Percentiles rank a stretch among this genome's conserved stretches.
Conservation (phyloP, 2,888 invertebrate species). For the Phanerotoma sp. region DNA sequence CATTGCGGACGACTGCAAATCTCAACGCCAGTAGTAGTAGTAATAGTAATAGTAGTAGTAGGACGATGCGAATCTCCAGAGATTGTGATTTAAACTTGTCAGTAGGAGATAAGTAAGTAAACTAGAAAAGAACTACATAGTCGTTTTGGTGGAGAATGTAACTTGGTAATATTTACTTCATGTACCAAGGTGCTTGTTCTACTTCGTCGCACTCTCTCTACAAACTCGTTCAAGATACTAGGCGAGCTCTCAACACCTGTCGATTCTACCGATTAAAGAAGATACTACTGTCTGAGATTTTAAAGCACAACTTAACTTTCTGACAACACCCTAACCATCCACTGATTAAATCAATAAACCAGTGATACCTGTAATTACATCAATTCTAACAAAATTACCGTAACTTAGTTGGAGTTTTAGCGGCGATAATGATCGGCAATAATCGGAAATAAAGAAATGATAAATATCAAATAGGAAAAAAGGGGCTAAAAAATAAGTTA, state of each 20-base stretch:
- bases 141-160: neutral
- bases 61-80: neutral
- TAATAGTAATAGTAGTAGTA: too few species aligned
- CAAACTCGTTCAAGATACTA: neutral
- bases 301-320: conserved; percentile 2
- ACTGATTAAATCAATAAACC: neutral
- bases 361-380: neutral
- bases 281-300: conserved; percentile 34
- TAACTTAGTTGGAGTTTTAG: too few species aligned
- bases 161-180: neutral
- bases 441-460: too few species aligned
- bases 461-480: too few species aligned
- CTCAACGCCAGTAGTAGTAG: too few species aligned
- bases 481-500: too few species aligned
- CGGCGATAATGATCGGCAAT: too few species aligned
- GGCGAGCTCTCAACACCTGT: conserved; percentile 40
- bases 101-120: neutral
- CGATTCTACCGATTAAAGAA: conserved; percentile 45
- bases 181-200: neutral
- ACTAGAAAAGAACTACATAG: neutral
- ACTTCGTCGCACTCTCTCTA: neutral
- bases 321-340: neutral
- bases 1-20: conserved; percentile 15
- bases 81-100: conserved; percentile 17
- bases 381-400: neutral